These are phyloP conservation scores for Pseudonaja textilis DNA, from an alignment of 2,113 vertebrate genomes.

Conservation along the genomic window DNA sequence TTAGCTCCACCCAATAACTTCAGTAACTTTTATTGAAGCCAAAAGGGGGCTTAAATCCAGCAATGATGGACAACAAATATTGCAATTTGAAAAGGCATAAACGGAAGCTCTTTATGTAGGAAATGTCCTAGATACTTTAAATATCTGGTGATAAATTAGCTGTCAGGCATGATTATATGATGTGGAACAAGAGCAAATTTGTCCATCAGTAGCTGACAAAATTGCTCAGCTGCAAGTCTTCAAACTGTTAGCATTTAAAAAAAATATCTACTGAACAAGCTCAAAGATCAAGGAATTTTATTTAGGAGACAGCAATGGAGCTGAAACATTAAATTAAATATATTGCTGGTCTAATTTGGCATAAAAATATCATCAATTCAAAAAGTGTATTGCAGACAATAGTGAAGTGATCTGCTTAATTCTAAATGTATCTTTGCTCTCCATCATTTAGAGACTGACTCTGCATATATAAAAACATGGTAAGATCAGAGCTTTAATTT, in stretches of 20 bases:
- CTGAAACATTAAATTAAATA: neutral
- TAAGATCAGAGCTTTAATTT: neutral
- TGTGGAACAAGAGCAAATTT: neutral
- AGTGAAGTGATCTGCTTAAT: neutral
- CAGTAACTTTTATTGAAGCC: neutral
- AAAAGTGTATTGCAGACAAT: neutral
- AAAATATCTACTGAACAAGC: neutral
- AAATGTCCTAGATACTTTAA: neutral
- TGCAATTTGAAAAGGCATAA: neutral
- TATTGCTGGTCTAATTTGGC: neutral
- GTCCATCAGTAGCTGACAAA: neutral
- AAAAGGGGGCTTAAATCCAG: conserved; percentile 3
- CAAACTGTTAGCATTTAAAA: neutral
- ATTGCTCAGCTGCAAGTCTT: neutral
- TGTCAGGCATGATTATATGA: neutral
- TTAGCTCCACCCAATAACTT: conserved; percentile 5
- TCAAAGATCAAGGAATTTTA: neutral
- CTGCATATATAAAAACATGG: neutral
- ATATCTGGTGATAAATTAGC: neutral
- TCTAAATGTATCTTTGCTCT: neutral
- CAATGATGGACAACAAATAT: neutral
- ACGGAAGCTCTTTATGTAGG: neutral
- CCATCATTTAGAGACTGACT: neutral
- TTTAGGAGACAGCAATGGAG: neutral
- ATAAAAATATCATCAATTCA: neutral